These are phyloP conservation scores for Dasypus novemcinctus DNA, from an alignment of 2,113 vertebrate genomes.

Conservation along the genomic window DNA sequence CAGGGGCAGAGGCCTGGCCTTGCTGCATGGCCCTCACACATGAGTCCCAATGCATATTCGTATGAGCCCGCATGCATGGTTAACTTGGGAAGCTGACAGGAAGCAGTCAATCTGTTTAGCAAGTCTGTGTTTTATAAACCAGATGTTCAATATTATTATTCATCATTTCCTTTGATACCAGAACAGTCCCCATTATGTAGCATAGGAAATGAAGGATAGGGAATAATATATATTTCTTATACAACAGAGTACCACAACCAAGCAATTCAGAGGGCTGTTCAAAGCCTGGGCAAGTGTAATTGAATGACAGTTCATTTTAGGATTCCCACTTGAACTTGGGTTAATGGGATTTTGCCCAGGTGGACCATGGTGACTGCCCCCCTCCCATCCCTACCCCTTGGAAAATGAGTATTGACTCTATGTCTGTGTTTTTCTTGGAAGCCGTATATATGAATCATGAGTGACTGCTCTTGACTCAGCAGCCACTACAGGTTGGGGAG, in stretches of 20 bases:
- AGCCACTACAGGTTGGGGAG: slow-evolving; percentile 7
- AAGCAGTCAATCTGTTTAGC: slow-evolving; percentile 77
- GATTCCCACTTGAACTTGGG: slow-evolving; percentile 52
- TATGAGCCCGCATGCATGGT: slow-evolving; percentile 46
- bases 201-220: slow-evolving; percentile 75
- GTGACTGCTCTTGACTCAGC: neutral
- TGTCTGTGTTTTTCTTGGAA: slow-evolving; percentile 72
- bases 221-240: slow-evolving; percentile 68
- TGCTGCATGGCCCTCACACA: neutral
- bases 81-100: slow-evolving; percentile 74
- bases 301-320: slow-evolving; percentile 50
- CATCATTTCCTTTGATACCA: slow-evolving; percentile 78
- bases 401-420: slow-evolving; percentile 64
- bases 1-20: neutral
- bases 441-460: slow-evolving; percentile 27
- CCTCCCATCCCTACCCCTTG: slow-evolving; percentile 32
- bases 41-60: slow-evolving; percentile 57
- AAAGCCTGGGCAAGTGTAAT: slow-evolving; percentile 42
- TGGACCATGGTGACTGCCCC: slow-evolving; percentile 34
- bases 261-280: slow-evolving; percentile 32
- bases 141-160: slow-evolving; percentile 77
- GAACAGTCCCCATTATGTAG: slow-evolving; percentile 70
- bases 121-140: slow-evolving; percentile 76
- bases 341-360: slow-evolving; percentile 64
- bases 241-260: slow-evolving; percentile 34